These are phyloP conservation scores for Drosophila kuntzei DNA, from an alignment of 2,888 invertebrate genomes.

Conservation along the genomic window DNA sequence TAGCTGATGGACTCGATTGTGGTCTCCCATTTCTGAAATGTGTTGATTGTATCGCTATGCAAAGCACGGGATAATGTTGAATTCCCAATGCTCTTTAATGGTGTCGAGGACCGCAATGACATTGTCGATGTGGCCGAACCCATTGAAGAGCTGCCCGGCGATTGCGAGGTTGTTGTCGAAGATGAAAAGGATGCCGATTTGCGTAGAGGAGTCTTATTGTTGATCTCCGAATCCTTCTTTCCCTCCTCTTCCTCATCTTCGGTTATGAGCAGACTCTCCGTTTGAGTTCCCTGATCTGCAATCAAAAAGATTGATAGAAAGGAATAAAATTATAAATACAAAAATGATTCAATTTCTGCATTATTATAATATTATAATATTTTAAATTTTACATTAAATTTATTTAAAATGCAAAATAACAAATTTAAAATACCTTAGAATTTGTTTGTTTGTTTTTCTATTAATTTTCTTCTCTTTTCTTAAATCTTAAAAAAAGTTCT, in stretches of 20 bases:
- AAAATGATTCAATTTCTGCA: too few relatives aligned
- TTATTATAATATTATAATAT: too few relatives aligned
- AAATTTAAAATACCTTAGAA: too few relatives aligned
- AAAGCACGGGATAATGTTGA: slow-evolving; percentile 65
- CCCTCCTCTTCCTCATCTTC: slow-evolving; percentile 62
- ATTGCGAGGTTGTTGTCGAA: slow-evolving; percentile 63
- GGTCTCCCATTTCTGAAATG: slow-evolving; percentile 85
- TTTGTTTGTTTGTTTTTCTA: too few relatives aligned
- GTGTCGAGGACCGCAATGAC: slow-evolving; percentile 76
- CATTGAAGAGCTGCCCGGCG: slow-evolving; percentile 71
- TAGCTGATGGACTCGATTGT: slow-evolving; percentile 85
- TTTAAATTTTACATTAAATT: too few relatives aligned
- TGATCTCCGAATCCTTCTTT: slow-evolving; percentile 11
- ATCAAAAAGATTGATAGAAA: too few relatives aligned
- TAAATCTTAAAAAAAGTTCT: too few relatives aligned
- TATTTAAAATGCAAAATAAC: too few relatives aligned
- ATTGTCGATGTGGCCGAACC: slow-evolving; percentile 79
- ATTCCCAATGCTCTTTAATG: slow-evolving; percentile 33
- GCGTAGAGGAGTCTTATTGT: slow-evolving; percentile 65
- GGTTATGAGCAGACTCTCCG: slow-evolving; percentile 77
- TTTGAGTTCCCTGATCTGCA: slow-evolving; percentile 82
- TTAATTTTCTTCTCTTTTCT: too few relatives aligned
- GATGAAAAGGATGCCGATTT: slow-evolving; percentile 82
- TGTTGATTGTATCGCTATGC: slow-evolving; percentile 83
- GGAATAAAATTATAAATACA: too few relatives aligned